Base-by-base conservation (phyloP, 2,888 invertebrate species). In the Vanessa cardui region DNA sequence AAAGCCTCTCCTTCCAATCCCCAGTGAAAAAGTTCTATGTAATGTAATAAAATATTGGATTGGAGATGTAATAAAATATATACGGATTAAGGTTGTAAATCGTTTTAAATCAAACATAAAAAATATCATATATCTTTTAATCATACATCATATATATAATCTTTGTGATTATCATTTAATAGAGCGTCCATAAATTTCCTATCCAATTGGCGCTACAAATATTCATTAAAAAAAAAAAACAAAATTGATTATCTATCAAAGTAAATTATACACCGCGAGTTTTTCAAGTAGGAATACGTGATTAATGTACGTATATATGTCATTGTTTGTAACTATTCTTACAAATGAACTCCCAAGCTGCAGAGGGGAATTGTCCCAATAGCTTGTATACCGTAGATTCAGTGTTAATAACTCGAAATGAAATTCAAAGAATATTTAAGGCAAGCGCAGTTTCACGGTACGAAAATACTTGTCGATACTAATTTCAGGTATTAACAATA, bases 401-500 rank as follows among this genome's bases (percentile, higher is more conserved):
- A 31, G 26, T 18, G 18, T 39, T 18, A 9, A 16, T 26, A 52
- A 16, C 15, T 6, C n/a, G 50, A 15, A 59, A 71, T 71, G 73
- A 65, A 66, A 52, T 76, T 78, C n/a, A 69, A 73, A 50, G 69
- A 78, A 61, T 77, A 85, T 58, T 62, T 86, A 9, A 75, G 74
- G 20, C 74, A 81, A 61, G 78, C 83, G 0, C 87, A 88, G 66
- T 83, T 88, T 16, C 88, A 87, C 64, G 88, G 87, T 0, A 79
- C 84, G 0, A 78, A 77, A 26, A 77, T 83, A 45, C 79, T 88
- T 6, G 77, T 78, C 7, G 82, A 82, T 18, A 73, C 74, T 21
- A 76, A 75, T 39, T 77, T 77, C 68, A 83, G 85, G 88, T 87
- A 76, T 54, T 1, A 31, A 1, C 15, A 21, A n/a, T 49, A 9